Percentiles rank a stretch among this genome's conserved stretches.
Evolutionary conservation across 2,113 vertebrate genomes (phyloP).

Genomic region (Lota lota): DNA sequence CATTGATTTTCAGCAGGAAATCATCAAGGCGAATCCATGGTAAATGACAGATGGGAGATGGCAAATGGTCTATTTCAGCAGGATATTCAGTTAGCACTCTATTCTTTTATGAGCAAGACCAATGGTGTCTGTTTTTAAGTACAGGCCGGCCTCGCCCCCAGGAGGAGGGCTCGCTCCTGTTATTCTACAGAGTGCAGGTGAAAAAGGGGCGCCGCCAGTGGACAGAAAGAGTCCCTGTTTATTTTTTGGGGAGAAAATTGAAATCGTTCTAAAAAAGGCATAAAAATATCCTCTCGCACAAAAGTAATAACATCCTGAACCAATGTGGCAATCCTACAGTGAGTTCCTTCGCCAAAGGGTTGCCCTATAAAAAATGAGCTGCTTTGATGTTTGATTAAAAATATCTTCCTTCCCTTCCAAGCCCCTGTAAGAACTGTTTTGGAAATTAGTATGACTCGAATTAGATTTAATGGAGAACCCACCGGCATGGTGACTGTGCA

Average conservation of each 20-base stretch:
- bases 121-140: constrained; percentile 42
- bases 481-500: constrained; percentile 13
- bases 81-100: constrained; percentile 58
- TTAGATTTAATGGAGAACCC: constrained; percentile 42
- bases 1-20: constrained; percentile 72
- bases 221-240: not conserved
- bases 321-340: constrained; percentile 44
- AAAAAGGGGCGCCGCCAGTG: constrained; percentile 24
- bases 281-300: constrained; percentile 19
- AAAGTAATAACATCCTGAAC: constrained; percentile 58
- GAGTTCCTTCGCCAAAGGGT: constrained; percentile 44
- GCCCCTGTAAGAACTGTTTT: constrained; percentile 46
- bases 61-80: constrained; percentile 52
- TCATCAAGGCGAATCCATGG: constrained; percentile 64
- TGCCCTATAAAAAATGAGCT: constrained; percentile 53
- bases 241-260: constrained; percentile 40
- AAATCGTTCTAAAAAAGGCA: constrained; percentile 43
- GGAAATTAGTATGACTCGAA: constrained; percentile 48
- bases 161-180: constrained; percentile 33
- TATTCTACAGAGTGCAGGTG: constrained; percentile 48
- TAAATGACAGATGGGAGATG: constrained; percentile 65
- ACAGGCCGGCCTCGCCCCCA: constrained; percentile 30
- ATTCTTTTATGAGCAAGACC: constrained; percentile 51
- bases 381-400: constrained; percentile 70
- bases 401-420: constrained; percentile 33